Evolutionary conservation across 2,797 vertebrate genomes (phyloP), one percentile per base, ranked within the genome.

Genomic region (Chanos chanos): DNA sequence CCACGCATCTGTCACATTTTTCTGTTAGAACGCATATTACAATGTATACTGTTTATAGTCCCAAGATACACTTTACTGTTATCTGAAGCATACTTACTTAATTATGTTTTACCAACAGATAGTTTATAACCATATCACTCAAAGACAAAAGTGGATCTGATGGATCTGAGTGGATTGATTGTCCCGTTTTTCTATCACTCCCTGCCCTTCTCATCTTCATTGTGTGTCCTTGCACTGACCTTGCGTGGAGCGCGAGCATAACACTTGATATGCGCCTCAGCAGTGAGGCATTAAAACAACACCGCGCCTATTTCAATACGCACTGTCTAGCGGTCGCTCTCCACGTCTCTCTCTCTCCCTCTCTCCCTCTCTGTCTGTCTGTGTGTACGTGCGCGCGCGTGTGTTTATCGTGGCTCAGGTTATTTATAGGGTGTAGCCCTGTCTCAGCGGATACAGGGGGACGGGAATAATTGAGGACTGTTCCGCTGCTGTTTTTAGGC

Each of bases 151-250:
- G n/a, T n/a, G n/a, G n/a, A n/a, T n/a, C n/a, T n/a, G n/a, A n/a
- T n/a, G n/a, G n/a, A n/a, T n/a, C n/a, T n/a, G n/a, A n/a, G n/a
- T n/a, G n/a, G n/a, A n/a, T n/a, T n/a, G n/a, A n/a, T n/a, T n/a
- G n/a, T n/a, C n/a, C n/a, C n/a, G n/a, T n/a, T n/a, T n/a, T n/a
- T n/a, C n/a, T n/a, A n/a, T n/a, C n/a, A n/a, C n/a, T n/a, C n/a
- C n/a, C n/a, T n/a, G n/a, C n/a, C n/a, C n/a, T 43, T 43, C 37
- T 57, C 55, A 16, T 7, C 15, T 19, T 36, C 13, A 13, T 21
- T 48, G 18, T 6, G 3, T 60, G 65, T 73, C 79, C 75, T 83
- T 84, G 77, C 27, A 10, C 24, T 65, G 55, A 84, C 78, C 75
- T 81, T 77, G 74, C 27, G 57, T 15, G 56, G 31, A 52, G 31